phyloP scores from a whole-genome alignment of 2,797 vertebrate species.

The Alectoris magna region DNA sequence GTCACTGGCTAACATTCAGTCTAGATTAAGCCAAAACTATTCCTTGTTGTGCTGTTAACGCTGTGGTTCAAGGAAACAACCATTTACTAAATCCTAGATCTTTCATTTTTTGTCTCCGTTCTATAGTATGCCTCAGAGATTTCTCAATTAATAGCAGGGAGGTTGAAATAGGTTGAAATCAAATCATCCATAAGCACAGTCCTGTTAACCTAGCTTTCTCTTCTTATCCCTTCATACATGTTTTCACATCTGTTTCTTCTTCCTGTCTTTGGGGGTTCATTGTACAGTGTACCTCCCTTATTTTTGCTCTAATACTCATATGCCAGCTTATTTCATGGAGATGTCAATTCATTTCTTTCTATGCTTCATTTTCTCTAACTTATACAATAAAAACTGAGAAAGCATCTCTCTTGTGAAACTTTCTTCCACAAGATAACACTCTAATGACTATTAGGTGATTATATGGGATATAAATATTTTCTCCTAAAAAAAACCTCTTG shows the following conservation, averaged over 20 bases:
- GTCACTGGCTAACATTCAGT: background rate
- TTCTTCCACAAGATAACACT: background rate
- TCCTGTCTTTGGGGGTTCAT: background rate
- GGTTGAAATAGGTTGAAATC: constrained; percentile 19
- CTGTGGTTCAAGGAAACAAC: background rate
- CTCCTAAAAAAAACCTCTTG: background rate
- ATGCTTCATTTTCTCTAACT: background rate
- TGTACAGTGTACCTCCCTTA: background rate
- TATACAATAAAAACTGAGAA: background rate
- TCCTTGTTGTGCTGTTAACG: background rate
- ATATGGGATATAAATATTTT: background rate
- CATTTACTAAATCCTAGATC: background rate
- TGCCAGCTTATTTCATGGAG: background rate
- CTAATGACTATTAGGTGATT: background rate
- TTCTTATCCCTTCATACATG: background rate
- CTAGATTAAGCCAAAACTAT: background rate
- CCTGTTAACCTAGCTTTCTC: background rate
- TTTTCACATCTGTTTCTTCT: constrained; percentile 23
- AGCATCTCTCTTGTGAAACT: background rate
- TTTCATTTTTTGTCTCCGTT: background rate
- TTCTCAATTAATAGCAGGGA: background rate
- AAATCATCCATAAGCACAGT: constrained; percentile 5
- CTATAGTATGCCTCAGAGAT: background rate
- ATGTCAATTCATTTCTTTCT: background rate
- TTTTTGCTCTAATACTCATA: background rate